These are phyloP conservation scores for Synergus gifuensis DNA, from an alignment of 2,888 invertebrate species.

Conservation along the genomic window DNA sequence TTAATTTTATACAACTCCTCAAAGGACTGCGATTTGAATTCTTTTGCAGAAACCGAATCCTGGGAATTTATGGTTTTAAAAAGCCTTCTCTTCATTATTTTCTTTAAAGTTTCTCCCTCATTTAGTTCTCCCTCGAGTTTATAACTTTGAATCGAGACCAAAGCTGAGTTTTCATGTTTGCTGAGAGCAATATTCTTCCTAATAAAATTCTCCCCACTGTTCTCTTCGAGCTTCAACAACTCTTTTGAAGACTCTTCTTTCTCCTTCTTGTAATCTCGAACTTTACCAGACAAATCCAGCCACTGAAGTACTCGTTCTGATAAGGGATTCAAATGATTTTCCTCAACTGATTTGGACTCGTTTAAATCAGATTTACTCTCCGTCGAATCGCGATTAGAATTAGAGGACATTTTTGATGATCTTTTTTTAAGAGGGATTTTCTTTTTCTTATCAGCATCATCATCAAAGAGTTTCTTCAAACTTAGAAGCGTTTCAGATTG, in stretches of 20 bases:
- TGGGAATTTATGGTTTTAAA: background rate
- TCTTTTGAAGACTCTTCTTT: constrained; percentile 33
- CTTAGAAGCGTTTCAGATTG: constrained; percentile 3
- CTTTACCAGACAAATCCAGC: constrained; percentile 86
- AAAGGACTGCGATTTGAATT: background rate
- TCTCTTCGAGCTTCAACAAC: background rate
- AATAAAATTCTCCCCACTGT: constrained; percentile 45
- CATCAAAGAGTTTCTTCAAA: constrained; percentile 2
- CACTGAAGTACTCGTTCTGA: constrained; percentile 89
- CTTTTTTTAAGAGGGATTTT: background rate
- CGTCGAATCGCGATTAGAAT: background rate
- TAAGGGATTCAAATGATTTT: constrained; percentile 74
- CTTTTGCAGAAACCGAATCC: background rate
- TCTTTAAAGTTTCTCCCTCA: constrained; percentile 37
- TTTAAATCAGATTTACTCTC: background rate
- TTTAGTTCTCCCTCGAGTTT: constrained; percentile 42
- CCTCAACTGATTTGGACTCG: background rate
- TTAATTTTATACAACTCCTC: background rate
- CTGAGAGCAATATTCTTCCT: constrained; percentile 45
- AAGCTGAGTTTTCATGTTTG: constrained; percentile 47
- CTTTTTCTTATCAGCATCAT: background rate
- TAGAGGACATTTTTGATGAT: background rate
- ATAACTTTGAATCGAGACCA: constrained; percentile 41
- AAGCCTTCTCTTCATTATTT: constrained; percentile 4
- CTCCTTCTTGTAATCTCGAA: constrained; percentile 62